Evolutionary conservation across 2,113 vertebrate species (phyloP).

Genomic region (Chrysemys picta): DNA sequence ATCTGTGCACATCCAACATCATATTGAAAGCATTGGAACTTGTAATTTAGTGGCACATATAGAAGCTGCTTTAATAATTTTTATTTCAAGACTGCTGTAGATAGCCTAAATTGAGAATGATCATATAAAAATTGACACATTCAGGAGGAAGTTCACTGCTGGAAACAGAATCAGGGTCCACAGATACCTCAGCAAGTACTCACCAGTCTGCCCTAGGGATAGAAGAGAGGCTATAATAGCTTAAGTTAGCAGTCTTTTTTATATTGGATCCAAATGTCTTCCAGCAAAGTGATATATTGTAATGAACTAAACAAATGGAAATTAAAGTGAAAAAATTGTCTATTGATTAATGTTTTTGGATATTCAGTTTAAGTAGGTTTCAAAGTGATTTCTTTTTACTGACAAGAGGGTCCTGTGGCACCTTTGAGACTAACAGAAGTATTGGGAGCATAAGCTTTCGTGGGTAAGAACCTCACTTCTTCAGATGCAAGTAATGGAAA

Average conservation of each 20-base stretch:
- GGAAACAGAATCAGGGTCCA: background rate
- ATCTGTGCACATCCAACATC: background rate
- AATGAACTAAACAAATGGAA: background rate
- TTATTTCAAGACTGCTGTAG: background rate
- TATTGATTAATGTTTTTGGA: too few relatives aligned
- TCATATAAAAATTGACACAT: slow-evolving; percentile 19
- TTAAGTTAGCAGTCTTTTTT: background rate
- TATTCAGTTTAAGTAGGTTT: background rate
- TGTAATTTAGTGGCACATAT: background rate
- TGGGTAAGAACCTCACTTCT: too few relatives aligned
- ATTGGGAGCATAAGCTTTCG: too few relatives aligned
- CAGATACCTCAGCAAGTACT: background rate
- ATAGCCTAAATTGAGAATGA: background rate
- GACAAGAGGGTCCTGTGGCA: too few relatives aligned
- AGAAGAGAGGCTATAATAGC: background rate
- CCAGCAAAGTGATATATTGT: slow-evolving; percentile 6
- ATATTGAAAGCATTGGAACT: background rate
- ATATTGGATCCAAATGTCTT: background rate
- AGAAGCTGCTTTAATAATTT: fast-evolving
- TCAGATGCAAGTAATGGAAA: too few relatives aligned
- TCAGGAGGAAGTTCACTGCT: background rate
- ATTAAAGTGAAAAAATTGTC: background rate
- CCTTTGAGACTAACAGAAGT: too few relatives aligned
- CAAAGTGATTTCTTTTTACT: background rate
- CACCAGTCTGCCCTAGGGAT: background rate